These are phyloP conservation scores for Arvicanthis niloticus DNA, from an alignment of 2,113 vertebrate genomes.

Conservation along the genomic window DNA sequence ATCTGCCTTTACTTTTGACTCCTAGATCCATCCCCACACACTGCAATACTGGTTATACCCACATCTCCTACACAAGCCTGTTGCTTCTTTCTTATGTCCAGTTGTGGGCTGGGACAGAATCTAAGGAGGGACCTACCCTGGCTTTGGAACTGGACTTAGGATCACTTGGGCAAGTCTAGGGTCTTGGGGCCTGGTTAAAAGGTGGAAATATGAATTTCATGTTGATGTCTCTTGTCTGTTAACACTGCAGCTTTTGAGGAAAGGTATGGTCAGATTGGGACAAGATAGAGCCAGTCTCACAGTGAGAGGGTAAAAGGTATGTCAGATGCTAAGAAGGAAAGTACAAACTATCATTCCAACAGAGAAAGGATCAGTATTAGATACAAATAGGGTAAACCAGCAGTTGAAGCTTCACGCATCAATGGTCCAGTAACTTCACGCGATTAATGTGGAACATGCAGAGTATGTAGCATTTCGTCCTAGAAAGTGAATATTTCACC, in stretches of 20 bases:
- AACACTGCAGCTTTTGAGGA: background rate
- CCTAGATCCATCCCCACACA: background rate
- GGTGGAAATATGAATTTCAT: background rate
- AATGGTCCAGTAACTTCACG: background rate
- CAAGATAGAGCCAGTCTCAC: background rate
- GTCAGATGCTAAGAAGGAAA: background rate
- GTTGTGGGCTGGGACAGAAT: background rate
- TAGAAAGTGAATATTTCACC: background rate
- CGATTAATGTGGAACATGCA: background rate
- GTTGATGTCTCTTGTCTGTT: background rate
- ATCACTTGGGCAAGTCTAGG: constrained; percentile 3
- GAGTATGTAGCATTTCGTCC: background rate
- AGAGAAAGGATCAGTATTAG: background rate
- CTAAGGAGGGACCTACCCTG: background rate
- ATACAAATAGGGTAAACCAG: background rate
- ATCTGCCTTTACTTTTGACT: background rate
- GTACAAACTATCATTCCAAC: background rate
- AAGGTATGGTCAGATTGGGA: background rate
- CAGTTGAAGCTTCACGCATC: background rate
- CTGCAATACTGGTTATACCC: fast-evolving
- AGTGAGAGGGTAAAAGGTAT: background rate
- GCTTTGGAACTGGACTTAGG: constrained; percentile 4
- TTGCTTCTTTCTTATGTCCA: background rate
- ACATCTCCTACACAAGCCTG: background rate
- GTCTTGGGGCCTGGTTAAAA: background rate